phyloP scores from a whole-genome alignment of 2,113 vertebrate genomes.

The Excalfactoria chinensis region DNA sequence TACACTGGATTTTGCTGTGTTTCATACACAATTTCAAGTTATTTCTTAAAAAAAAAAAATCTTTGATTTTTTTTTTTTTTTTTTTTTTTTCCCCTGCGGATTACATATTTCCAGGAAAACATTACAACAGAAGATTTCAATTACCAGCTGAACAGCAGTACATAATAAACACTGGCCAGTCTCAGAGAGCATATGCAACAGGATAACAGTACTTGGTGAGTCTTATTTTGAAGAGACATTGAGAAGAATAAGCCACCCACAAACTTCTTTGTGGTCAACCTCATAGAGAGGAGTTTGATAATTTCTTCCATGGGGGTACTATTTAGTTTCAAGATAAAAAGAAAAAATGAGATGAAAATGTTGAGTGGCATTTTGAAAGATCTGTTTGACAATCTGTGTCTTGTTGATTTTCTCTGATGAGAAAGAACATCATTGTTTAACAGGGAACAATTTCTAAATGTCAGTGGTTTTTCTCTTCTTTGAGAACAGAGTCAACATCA shows the following conservation, averaged over 20 bases:
- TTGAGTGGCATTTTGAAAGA: slow-evolving; percentile 55
- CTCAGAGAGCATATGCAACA: background rate
- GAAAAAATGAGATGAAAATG: slow-evolving; percentile 60
- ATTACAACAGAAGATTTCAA: background rate
- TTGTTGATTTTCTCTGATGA: slow-evolving; percentile 65
- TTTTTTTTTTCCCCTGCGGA: background rate
- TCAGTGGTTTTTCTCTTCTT: slow-evolving; percentile 47
- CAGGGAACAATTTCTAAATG: slow-evolving; percentile 59
- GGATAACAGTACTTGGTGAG: background rate
- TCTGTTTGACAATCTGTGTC: slow-evolving; percentile 53
- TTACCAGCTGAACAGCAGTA: background rate
- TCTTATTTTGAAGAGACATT: slow-evolving; percentile 6
- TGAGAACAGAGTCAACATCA: slow-evolving; percentile 23
- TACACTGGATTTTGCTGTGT: background rate
- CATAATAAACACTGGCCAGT: background rate
- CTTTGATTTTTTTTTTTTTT: no score
- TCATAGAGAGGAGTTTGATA: background rate
- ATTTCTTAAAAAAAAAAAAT: background rate
- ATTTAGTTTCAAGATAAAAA: slow-evolving; percentile 37
- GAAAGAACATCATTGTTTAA: slow-evolving; percentile 43
- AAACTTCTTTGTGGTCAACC: background rate
- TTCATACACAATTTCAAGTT: background rate
- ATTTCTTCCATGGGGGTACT: background rate
- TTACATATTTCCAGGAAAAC: background rate
- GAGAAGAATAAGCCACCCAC: background rate